These are phyloP conservation scores for Drosophila nigritarsus DNA, from an alignment of 2,888 invertebrate genomes.

Conservation along the genomic window DNA sequence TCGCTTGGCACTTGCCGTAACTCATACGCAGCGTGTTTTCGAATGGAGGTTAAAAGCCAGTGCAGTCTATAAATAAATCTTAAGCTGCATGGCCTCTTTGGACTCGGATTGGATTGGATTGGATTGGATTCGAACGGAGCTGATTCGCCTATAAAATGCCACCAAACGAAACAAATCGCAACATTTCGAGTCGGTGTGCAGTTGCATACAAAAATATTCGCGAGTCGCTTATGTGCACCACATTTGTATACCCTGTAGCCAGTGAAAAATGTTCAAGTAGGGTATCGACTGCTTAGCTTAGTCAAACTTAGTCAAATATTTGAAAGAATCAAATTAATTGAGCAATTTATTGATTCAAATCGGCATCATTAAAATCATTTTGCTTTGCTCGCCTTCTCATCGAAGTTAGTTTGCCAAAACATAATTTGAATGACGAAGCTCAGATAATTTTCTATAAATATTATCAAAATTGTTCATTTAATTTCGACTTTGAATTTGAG, in stretches of 20 bases:
- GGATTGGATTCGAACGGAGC: neutral
- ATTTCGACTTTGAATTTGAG: neutral
- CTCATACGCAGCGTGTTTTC: conserved; percentile 73
- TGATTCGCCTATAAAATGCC: neutral
- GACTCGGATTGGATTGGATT: conserved; percentile 6
- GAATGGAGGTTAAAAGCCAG: conserved; percentile 76
- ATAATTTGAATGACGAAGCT: accelerated
- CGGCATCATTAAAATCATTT: no score
- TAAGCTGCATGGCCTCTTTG: conserved; percentile 48
- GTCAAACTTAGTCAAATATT: no score
- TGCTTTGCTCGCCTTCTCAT: no score
- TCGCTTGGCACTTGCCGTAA: conserved; percentile 57
- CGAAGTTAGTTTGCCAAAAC: no score
- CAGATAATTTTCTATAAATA: neutral
- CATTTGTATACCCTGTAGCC: neutral
- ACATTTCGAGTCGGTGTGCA: conserved; percentile 14
- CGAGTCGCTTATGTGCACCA: neutral
- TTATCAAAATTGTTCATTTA: neutral
- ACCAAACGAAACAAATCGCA: neutral
- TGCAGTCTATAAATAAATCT: conserved; percentile 75
- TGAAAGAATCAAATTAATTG: neutral
- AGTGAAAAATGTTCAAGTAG: neutral
- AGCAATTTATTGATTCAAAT: neutral
- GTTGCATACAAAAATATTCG: conserved; percentile 39
- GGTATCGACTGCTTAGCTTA: neutral